Conservation (phyloP, 2,888 invertebrate species). For the Phlogophora meticulosa region DNA sequence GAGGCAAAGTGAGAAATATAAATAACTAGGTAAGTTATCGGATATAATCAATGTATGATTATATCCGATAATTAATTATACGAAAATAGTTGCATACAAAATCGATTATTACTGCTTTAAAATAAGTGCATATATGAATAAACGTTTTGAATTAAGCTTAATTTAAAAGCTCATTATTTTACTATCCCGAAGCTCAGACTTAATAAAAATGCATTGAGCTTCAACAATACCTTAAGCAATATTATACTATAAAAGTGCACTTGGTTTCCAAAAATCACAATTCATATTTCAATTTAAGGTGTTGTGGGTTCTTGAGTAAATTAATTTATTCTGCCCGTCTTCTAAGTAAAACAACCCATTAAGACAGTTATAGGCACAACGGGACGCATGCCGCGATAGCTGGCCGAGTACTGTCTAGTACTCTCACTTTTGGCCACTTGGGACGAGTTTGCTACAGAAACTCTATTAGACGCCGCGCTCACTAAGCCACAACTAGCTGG, state of each 20-base stretch:
- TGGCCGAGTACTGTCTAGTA: slow-evolving; percentile 29
- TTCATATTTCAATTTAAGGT: slow-evolving; percentile 32
- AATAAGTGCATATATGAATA: not conserved
- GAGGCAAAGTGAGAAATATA: not conserved
- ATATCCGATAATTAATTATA: too few relatives aligned
- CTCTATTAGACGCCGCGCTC: slow-evolving; percentile 53
- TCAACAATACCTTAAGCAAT: not conserved
- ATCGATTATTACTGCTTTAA: not conserved
- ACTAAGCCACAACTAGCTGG: slow-evolving; percentile 35
- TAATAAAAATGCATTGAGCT: slow-evolving; percentile 2
- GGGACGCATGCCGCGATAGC: slow-evolving; percentile 20
- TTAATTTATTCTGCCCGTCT: slow-evolving; percentile 39
- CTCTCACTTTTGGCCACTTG: slow-evolving; percentile 57
- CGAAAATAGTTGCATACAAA: too few relatives aligned
- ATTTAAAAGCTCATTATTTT: slow-evolving; percentile 1
- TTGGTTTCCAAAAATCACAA: slow-evolving; percentile 8
- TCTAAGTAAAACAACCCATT: slow-evolving; percentile 36
- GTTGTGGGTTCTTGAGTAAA: slow-evolving; percentile 11
- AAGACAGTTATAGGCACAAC: slow-evolving; percentile 41
- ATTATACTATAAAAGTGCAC: slow-evolving; percentile 1
- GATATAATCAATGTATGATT: too few relatives aligned
- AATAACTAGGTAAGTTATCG: too few relatives aligned
- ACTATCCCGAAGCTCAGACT: not conserved
- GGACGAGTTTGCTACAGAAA: slow-evolving; percentile 64
- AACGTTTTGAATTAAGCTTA: not conserved